Conservation (phyloP, 2,113 vertebrate species). For the Synodontis membranacea region DNA sequence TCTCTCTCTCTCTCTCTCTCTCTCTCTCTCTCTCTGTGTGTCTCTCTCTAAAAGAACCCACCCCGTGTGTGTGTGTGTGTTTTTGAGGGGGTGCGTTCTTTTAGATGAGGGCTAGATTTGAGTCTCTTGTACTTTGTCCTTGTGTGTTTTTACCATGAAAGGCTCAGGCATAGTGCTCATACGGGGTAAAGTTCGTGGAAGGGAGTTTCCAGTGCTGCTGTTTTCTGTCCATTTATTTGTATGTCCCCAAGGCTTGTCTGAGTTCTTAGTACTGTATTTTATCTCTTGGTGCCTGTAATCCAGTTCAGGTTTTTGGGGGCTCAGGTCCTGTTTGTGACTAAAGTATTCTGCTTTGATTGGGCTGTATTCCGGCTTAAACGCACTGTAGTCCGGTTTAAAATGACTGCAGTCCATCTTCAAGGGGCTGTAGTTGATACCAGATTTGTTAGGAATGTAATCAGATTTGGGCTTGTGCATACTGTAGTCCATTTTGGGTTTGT, state of each 20-base stretch:
- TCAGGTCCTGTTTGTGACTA: constrained; percentile 78
- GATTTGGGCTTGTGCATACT: constrained; percentile 65
- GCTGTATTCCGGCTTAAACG: constrained; percentile 72
- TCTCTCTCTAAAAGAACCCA: background rate
- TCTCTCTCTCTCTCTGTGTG: no score
- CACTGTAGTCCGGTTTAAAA: constrained; percentile 70
- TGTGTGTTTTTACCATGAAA: constrained; percentile 92
- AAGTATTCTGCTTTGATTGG: constrained; percentile 77
- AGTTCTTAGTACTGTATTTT: constrained; percentile 73
- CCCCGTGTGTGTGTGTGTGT: background rate
- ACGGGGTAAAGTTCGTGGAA: constrained; percentile 88
- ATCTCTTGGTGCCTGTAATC: constrained; percentile 72
- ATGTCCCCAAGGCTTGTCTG: constrained; percentile 77
- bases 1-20: background rate
- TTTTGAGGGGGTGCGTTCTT: constrained; percentile 23
- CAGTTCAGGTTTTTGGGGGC: constrained; percentile 69
- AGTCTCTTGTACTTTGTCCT: constrained; percentile 99
- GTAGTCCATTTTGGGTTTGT: constrained; percentile 71
- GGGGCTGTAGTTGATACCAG: constrained; percentile 64
- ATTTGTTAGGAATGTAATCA: constrained; percentile 67
- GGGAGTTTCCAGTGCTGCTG: constrained; percentile 91
- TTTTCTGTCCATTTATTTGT: constrained; percentile 92
- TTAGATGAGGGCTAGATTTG: constrained; percentile 79
- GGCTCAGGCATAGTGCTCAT: constrained; percentile 83
- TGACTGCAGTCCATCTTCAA: constrained; percentile 71